A percentile compares a stretch with the other conserved stretches of the same genome.
Evolutionary conservation across 2,888 invertebrate species (phyloP).

Genomic region (Lepidochitona cinerea): DNA sequence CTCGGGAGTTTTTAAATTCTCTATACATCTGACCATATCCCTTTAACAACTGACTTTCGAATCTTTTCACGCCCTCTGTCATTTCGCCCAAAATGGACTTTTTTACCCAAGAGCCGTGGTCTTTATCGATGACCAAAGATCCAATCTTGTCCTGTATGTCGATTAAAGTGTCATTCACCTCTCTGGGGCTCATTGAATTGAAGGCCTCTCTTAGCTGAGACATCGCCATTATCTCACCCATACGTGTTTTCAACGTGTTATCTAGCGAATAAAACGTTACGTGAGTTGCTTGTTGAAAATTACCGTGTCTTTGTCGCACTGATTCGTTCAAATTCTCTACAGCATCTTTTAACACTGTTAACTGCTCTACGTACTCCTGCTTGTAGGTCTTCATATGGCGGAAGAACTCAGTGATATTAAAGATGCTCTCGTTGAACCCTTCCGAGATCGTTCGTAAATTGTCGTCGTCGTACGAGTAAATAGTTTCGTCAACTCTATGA

Average conservation of each 20-base stretch:
- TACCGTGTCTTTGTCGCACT: not conserved
- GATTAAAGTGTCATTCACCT: not conserved
- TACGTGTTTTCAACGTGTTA: not conserved
- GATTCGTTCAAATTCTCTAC: not conserved
- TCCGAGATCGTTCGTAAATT: not conserved
- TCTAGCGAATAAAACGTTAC: slow-evolving; percentile 1
- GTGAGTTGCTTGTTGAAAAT: not conserved
- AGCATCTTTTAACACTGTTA: not conserved
- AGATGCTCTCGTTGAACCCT: not conserved
- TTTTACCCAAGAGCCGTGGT: not conserved
- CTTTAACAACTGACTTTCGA: not conserved
- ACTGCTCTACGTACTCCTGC: not conserved
- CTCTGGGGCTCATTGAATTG: not conserved
- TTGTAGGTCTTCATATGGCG: not conserved
- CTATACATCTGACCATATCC: slow-evolving; percentile 6
- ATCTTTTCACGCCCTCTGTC: not conserved
- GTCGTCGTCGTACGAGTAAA: not conserved
- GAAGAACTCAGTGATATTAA: slow-evolving; percentile 1
- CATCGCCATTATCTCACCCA: not conserved
- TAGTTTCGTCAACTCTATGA: slow-evolving; percentile 1
- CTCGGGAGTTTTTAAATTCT: not conserved
- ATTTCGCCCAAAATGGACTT: not conserved
- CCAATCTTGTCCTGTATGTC: not conserved
- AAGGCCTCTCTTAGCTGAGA: not conserved
- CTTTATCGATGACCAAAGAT: not conserved